Conservation (phyloP, 2,797 vertebrate species). For the Remorina albescens region DNA sequence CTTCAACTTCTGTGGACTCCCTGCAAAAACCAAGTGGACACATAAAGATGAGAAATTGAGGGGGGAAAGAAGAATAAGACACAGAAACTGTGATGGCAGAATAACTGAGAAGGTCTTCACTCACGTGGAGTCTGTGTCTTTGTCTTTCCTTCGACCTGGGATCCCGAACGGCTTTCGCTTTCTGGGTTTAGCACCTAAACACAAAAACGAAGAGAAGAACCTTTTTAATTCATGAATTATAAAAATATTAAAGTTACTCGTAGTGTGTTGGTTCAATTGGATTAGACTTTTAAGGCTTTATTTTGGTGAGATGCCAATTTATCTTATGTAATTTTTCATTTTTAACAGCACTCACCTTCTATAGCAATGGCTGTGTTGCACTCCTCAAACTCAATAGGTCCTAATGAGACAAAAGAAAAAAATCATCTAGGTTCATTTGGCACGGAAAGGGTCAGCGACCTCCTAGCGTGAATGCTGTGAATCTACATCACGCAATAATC, state of each 20-base stretch:
- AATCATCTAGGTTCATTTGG: slow-evolving; percentile 71
- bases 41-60: slow-evolving; percentile 11
- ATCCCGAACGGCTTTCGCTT: slow-evolving; percentile 95
- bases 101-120: slow-evolving; percentile 57
- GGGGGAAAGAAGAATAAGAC: background rate
- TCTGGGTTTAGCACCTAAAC: slow-evolving; percentile 91
- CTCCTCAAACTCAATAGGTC: slow-evolving; percentile 97
- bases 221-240: background rate
- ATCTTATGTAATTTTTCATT: background rate
- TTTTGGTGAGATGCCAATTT: background rate
- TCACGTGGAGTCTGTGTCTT: slow-evolving; percentile 96
- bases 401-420: slow-evolving; percentile 80
- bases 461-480: slow-evolving; percentile 65
- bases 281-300: background rate
- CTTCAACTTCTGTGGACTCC: slow-evolving; percentile 95
- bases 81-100: background rate
- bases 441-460: slow-evolving; percentile 64
- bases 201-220: slow-evolving; percentile 46
- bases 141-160: slow-evolving; percentile 94
- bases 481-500: slow-evolving; percentile 75
- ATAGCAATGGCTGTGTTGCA: slow-evolving; percentile 91
- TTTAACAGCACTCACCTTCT: slow-evolving; percentile 87
- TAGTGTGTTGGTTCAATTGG: background rate
- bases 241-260: too few relatives aligned
- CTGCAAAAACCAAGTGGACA: slow-evolving; percentile 77